Conservation (phyloP, 1,140 invertebrate genomes). For the Bemisia tabaci region DNA sequence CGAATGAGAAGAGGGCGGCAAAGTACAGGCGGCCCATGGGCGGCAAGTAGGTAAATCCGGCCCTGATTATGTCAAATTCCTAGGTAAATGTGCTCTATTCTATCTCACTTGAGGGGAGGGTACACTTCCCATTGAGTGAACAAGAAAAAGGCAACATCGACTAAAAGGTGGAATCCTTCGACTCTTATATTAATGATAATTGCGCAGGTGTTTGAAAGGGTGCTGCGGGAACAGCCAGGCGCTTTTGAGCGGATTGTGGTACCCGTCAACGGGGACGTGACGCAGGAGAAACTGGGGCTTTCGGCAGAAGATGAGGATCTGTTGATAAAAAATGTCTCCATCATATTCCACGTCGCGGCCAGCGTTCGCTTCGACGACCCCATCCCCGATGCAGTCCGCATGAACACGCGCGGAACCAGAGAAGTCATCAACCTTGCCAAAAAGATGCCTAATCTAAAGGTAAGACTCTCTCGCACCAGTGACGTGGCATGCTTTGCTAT, state of each 20-base stretch:
- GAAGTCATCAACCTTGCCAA: constrained; percentile 68
- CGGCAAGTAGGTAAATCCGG: too few relatives aligned
- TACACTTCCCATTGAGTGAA: too few relatives aligned
- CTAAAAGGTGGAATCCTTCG: too few relatives aligned
- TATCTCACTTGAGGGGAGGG: too few relatives aligned
- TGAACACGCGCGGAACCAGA: constrained; percentile 81
- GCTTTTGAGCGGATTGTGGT: constrained; percentile 62
- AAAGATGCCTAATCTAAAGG: constrained; percentile 66
- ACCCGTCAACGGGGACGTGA: constrained; percentile 81
- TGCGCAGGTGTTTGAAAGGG: constrained; percentile 13
- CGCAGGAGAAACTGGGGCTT: constrained; percentile 73
- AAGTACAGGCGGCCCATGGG: too few relatives aligned
- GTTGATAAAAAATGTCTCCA: constrained; percentile 38
- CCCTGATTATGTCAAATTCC: too few relatives aligned
- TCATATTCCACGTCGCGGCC: constrained; percentile 96
- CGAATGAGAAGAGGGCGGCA: too few relatives aligned
- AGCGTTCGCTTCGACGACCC: constrained; percentile 93
- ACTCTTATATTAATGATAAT: too few relatives aligned
- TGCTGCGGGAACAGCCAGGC: constrained; percentile 44
- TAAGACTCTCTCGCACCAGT: constrained; percentile 32
- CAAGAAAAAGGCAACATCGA: too few relatives aligned
- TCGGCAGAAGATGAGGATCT: constrained; percentile 55
- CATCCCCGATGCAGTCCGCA: constrained; percentile 73
- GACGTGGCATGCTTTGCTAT: too few relatives aligned
- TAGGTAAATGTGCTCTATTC: too few relatives aligned